A percentile compares a stretch with the other conserved stretches of the same genome.
phyloP scores from a whole-genome alignment of 1,140 invertebrate genomes.

The Euura saliciscinereae region DNA sequence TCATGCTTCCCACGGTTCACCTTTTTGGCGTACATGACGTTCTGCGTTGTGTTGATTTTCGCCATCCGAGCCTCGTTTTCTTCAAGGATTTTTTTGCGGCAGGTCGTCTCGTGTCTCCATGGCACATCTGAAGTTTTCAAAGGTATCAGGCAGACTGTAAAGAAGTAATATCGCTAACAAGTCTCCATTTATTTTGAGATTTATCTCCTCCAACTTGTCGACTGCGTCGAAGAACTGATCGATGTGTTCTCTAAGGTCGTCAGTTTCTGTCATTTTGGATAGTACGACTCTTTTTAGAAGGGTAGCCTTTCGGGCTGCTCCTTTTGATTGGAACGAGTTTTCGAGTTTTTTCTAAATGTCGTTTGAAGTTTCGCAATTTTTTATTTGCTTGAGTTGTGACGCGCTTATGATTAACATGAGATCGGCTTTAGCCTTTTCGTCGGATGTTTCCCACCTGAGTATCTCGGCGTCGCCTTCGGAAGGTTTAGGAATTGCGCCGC shows the following conservation, averaged over 20 bases:
- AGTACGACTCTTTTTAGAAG: constrained; percentile 23
- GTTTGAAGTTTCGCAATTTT: constrained; percentile 20
- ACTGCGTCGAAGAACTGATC: constrained; percentile 32
- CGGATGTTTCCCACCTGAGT: constrained; percentile 20
- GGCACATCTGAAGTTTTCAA: constrained; percentile 37
- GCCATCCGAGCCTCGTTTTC: no score
- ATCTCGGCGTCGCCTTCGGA: neutral
- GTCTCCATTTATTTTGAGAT: constrained; percentile 26
- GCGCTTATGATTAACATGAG: constrained; percentile 20
- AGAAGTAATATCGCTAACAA: constrained; percentile 34
- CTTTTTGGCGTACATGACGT: no score
- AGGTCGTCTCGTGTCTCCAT: constrained; percentile 36
- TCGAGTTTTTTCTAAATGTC: constrained; percentile 22
- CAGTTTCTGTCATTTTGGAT: constrained; percentile 30
- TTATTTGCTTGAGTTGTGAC: constrained; percentile 27
- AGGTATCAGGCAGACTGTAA: constrained; percentile 29
- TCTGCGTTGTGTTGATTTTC: no score
- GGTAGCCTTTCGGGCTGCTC: constrained; percentile 20
- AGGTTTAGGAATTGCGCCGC: constrained; percentile 18
- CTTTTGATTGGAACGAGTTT: constrained; percentile 18
- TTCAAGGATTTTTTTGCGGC: constrained; percentile 37
- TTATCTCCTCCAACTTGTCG: constrained; percentile 32
- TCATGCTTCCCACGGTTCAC: no score
- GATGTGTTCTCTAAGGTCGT: constrained; percentile 31
- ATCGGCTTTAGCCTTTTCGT: constrained; percentile 20